These are phyloP conservation scores for Stramonita haemastoma DNA, from an alignment of 2,888 invertebrate genomes.

Conservation along the genomic window DNA sequence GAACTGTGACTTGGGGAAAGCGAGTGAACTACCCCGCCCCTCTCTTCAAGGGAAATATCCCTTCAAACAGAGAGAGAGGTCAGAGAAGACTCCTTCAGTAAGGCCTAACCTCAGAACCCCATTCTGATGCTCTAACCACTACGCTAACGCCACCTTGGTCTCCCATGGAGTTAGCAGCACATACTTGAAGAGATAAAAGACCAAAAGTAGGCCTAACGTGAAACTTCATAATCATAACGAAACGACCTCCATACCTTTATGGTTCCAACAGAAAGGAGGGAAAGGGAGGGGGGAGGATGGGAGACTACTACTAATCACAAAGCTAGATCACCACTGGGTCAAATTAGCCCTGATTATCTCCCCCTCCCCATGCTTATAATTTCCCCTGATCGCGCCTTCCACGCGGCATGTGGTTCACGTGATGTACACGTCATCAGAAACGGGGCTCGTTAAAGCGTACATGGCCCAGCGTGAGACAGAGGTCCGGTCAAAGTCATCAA, in stretches of 20 bases:
- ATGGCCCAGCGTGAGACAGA: not conserved
- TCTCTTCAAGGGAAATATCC: no score
- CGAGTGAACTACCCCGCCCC: no score
- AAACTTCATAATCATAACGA: not conserved
- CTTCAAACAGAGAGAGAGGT: no score
- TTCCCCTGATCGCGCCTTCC: not conserved
- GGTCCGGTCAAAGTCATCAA: not conserved
- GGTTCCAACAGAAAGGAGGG: not conserved
- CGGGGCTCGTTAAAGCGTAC: not conserved
- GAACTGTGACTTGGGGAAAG: no score
- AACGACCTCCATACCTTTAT: not conserved
- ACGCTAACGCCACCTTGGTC: no score
- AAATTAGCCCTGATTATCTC: not conserved
- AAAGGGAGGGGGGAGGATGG: no score
- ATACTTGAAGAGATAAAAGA: no score
- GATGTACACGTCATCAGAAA: not conserved
- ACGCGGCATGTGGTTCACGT: slow-evolving; percentile 7
- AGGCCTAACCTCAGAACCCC: no score
- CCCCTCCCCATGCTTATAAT: not conserved
- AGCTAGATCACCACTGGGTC: not conserved
- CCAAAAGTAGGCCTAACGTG: not conserved
- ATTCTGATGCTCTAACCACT: no score
- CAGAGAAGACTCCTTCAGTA: no score
- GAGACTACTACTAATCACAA: slow-evolving; percentile 2
- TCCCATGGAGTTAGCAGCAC: no score